A percentile compares a stretch with the other conserved stretches of the same genome.
phyloP scores from a whole-genome alignment of 2,113 vertebrate species.

The Saguinus midas region DNA sequence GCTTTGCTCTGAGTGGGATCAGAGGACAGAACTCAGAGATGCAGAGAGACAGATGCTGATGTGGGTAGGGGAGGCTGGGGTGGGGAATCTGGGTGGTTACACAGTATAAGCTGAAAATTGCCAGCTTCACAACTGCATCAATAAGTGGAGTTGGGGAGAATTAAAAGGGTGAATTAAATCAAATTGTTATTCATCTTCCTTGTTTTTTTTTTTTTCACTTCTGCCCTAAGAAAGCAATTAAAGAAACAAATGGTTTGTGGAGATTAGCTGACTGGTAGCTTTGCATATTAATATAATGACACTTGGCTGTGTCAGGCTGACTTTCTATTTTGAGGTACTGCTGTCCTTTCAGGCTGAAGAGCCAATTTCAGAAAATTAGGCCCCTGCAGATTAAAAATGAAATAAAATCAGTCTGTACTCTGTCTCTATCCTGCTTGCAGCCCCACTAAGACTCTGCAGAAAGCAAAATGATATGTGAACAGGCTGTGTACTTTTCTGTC shows the following conservation, averaged over 20 bases:
- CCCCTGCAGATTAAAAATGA: conserved; percentile 80
- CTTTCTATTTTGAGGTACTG: conserved; percentile 90
- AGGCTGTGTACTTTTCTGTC: not conserved
- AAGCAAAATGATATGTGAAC: conserved; percentile 81
- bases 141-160: conserved; percentile 55
- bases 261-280: conserved; percentile 90
- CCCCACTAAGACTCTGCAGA: conserved; percentile 70
- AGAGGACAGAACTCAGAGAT: not conserved
- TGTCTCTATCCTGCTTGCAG: not conserved
- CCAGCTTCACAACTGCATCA: conserved; percentile 34
- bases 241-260: conserved; percentile 92
- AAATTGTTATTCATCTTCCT: conserved; percentile 76
- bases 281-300: conserved; percentile 92
- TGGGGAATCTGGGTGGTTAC: not conserved
- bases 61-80: not conserved
- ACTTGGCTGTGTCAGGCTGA: conserved; percentile 89
- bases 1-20: not conserved
- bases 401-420: conserved; percentile 33
- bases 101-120: conserved; percentile 68
- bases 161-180: conserved; percentile 65
- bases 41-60: not conserved
- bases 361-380: conserved; percentile 88
- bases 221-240: conserved; percentile 94
- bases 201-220: conserved; percentile 84
- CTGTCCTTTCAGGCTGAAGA: conserved; percentile 87